Evolutionary conservation across 2,797 vertebrate genomes (phyloP), one percentile per base, ranked within the genome.

Genomic region (Potorous gilbertii): DNA sequence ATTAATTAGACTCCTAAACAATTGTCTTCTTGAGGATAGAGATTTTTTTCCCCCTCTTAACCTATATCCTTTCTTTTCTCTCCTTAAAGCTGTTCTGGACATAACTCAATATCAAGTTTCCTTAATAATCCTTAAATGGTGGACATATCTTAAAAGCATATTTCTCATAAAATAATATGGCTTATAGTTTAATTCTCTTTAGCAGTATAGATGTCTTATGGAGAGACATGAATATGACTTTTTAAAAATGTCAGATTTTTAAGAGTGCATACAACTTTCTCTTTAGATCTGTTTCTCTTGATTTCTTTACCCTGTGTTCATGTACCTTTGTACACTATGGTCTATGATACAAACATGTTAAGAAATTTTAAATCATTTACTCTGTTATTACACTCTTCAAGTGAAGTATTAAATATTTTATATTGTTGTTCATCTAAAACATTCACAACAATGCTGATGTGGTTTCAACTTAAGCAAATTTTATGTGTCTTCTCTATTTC

Each of bases 81-180:
- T 29, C 91, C 14, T 95, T 97, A 97, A 97, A 97, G 96, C 95
- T 92, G 93, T 97, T 97, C 94, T 97, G 96, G 94, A 96, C 92
- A 90, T 90, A 95, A 95, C 98, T 98, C 97, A 98, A 95, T 96
- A 96, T 97, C 95, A 0, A 0, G 54, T 95, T 97, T 96, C 81
- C 92, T 95, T 97, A 98, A 97, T 96, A 93, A 94, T 95, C 93
- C 92, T 97, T 97, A 97, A 97, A 97, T 97, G 96, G 96, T 98
- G 93, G 96, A 94, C 95, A 40, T 97, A 95, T 96, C 97, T 97
- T 97, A 94, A 95, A 97, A 97, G 92, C 91, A n/a, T 93, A 94
- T 96, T 97, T 56, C 74, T 91, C 93, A 96, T 97, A 96, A 98
- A 97, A 96, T 93, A 97, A 62, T 96, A 96, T 97, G 95, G 91